These are phyloP conservation scores for Sciurus carolinensis DNA, from an alignment of 2,797 vertebrate genomes.

Conservation along the genomic window DNA sequence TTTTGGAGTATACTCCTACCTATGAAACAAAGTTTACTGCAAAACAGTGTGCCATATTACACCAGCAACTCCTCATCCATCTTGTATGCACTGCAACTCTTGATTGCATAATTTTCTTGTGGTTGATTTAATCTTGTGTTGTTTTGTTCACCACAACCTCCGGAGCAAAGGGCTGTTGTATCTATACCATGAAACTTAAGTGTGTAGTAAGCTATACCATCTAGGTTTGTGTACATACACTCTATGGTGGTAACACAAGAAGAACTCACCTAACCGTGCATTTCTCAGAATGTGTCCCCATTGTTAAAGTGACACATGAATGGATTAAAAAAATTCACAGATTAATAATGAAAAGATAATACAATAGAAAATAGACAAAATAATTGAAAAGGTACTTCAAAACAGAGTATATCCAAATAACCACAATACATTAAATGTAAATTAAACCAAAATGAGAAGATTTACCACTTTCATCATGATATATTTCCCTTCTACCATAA, in stretches of 20 bases:
- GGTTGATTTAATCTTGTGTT: background rate
- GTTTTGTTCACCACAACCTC: background rate
- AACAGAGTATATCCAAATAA: background rate
- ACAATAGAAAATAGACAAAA: no score
- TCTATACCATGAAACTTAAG: background rate
- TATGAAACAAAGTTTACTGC: background rate
- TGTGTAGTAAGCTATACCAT: background rate
- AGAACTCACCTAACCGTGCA: background rate
- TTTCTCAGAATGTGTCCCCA: background rate
- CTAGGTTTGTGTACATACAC: background rate
- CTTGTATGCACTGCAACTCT: background rate
- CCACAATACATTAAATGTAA: no score
- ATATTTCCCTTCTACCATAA: background rate
- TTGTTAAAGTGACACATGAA: background rate
- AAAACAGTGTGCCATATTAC: background rate
- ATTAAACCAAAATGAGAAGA: no score
- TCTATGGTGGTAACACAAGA: background rate
- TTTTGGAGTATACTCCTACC: background rate
- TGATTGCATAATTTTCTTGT: background rate
- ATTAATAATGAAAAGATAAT: background rate
- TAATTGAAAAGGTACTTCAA: background rate
- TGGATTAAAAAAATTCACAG: background rate
- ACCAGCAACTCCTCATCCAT: background rate
- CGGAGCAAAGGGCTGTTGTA: no score
- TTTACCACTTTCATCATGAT: no score